Conservation (phyloP, 1,140 invertebrate species). For the Pygmarrhopalites habei region DNA sequence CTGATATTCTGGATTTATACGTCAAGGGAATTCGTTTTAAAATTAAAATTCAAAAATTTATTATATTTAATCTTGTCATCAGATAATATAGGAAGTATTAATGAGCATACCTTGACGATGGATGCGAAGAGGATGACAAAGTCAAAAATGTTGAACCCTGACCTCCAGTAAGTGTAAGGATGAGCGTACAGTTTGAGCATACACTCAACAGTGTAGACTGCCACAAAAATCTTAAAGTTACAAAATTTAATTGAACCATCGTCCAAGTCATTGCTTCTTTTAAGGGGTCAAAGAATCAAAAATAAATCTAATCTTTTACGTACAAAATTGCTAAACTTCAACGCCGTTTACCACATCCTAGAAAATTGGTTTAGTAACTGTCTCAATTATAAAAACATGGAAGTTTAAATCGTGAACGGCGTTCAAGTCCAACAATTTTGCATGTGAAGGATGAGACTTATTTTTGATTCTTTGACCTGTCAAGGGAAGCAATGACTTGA, state of each 20-base stretch:
- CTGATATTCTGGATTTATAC: too few relatives aligned
- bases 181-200: slow-evolving; percentile 31
- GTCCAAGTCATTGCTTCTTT: too few relatives aligned
- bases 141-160: slow-evolving; percentile 37
- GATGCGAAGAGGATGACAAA: slow-evolving; percentile 27
- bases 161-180: slow-evolving; percentile 28
- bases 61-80: background rate
- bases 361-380: too few relatives aligned
- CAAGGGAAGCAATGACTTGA: too few relatives aligned
- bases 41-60: slow-evolving; percentile 5
- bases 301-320: background rate
- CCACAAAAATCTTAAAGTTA: slow-evolving; percentile 31
- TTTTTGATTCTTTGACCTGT: background rate
- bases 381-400: background rate
- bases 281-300: slow-evolving; percentile 1
- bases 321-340: too few relatives aligned
- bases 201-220: slow-evolving; percentile 27
- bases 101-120: slow-evolving; percentile 12
- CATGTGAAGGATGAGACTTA: background rate
- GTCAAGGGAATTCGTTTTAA: background rate
- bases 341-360: too few relatives aligned
- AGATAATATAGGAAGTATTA: background rate
- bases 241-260: too few relatives aligned
- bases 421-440: too few relatives aligned
- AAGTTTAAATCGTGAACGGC: too few relatives aligned